Evolutionary conservation across 2,113 vertebrate genomes (phyloP).

Genomic region (Petroica traversi): DNA sequence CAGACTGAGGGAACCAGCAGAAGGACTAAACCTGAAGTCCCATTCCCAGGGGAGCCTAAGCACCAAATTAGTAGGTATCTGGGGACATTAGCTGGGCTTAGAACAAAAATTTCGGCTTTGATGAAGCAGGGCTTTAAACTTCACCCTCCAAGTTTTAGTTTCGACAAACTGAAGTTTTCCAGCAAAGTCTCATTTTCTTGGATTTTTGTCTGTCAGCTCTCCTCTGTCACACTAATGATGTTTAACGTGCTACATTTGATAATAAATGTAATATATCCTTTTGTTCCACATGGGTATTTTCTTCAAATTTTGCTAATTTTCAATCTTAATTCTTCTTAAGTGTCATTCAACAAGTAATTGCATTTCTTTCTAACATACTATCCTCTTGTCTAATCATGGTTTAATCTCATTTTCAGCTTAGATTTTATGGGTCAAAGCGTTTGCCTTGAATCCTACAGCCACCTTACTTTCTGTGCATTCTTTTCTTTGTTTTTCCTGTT

Average conservation of each 20-base stretch:
- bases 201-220: neutral
- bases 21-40: neutral
- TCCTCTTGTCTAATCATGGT: neutral
- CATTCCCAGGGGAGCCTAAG: neutral
- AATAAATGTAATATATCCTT: neutral
- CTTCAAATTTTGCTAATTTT: neutral
- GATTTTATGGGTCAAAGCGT: neutral
- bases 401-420: neutral
- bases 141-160: neutral
- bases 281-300: neutral
- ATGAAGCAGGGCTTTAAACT: neutral
- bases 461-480: neutral
- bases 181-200: neutral
- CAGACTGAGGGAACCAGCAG: neutral
- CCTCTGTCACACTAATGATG: neutral
- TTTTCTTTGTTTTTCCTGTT: neutral
- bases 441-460: neutral
- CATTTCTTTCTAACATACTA: neutral
- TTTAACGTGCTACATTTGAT: neutral
- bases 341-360: neutral
- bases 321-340: neutral
- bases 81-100: neutral
- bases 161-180: neutral
- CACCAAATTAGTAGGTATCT: neutral
- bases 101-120: neutral